Base-by-base conservation (phyloP, 1,140 invertebrate species). In the Drosophila fuyamai region DNA sequence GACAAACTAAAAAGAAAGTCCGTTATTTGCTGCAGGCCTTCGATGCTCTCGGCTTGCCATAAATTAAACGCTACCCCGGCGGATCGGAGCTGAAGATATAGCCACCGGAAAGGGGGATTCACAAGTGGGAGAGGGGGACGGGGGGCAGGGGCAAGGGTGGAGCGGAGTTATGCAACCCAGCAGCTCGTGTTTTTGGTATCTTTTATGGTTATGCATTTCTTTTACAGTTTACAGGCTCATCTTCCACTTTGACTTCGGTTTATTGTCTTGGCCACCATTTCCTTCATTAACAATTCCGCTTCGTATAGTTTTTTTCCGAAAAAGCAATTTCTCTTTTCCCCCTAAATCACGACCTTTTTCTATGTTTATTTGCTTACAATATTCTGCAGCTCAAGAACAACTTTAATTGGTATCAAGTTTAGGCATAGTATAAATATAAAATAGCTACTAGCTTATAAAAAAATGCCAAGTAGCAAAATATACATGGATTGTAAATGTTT, bases 201-300 rank as follows among this genome's bases (percentile, higher is more conserved):
- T 50, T 88, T 84, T 62, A 81, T 89, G 84, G 62, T 84, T 89
- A 90, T 89, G 85, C 84, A 89, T 89, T 81, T 89, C 70, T 89
- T 74, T 81, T 67, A 63, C 66, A 58, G 67, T 67, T 85, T 78
- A 78, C 84, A 89, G 85, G 84, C 84, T 89, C 84, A 89, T 89
- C 84, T 89, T 77, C 80, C 57, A 35, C 36, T 61, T 38, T 38
- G 40, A 46, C 48, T 71, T 38, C 46, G 67, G 67, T 71, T 71
- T 71, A 71, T 71, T 71, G 67, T 57, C 67, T 71, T 71, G 65
- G 46, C 67, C 67, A 58, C 41, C 81, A 89, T 89, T 89, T 89
- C 85, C 84, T 90, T 90, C 85, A 89, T 89, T 89, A 89, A 81
- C 85, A 16, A 89, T 89, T 78, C 77, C 70, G 76, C 65, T 89